phyloP scores from a whole-genome alignment of 2,797 vertebrate genomes.

The Peromyscus melanophrys region DNA sequence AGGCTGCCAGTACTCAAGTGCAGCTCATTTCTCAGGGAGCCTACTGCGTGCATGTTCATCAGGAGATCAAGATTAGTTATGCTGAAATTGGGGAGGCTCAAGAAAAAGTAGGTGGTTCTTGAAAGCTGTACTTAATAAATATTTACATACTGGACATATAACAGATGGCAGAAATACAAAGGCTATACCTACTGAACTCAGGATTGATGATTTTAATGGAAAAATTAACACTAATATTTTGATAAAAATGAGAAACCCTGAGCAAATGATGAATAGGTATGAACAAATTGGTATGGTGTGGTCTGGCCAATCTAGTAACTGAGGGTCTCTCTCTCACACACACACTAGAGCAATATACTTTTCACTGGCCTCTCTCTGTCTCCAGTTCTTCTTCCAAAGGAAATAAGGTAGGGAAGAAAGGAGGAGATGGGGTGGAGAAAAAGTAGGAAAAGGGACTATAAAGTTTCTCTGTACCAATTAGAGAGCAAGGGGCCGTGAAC shows the following conservation, averaged over 20 bases:
- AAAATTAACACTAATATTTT: background rate
- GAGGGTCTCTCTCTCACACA: background rate
- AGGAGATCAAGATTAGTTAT: background rate
- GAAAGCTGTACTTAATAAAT: background rate
- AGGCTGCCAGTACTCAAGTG: background rate
- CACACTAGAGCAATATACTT: background rate
- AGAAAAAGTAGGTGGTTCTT: background rate
- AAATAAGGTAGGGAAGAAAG: background rate
- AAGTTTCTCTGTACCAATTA: background rate
- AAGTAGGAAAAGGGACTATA: background rate
- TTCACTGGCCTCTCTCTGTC: background rate
- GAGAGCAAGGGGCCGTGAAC: background rate
- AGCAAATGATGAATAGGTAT: background rate
- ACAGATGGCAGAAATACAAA: background rate
- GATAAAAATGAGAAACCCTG: conserved; percentile 30
- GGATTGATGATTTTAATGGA: conserved; percentile 31
- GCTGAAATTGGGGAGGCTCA: background rate
- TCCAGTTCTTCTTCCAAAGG: conserved; percentile 3
- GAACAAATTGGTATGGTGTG: background rate
- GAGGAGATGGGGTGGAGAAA: background rate
- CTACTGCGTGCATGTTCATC: background rate
- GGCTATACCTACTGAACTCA: background rate
- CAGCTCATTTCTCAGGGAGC: background rate
- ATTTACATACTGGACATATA: background rate
- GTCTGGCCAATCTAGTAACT: background rate